Evolutionary conservation across 2,797 vertebrate species (phyloP).

Genomic region (Acanthornis magna): DNA sequence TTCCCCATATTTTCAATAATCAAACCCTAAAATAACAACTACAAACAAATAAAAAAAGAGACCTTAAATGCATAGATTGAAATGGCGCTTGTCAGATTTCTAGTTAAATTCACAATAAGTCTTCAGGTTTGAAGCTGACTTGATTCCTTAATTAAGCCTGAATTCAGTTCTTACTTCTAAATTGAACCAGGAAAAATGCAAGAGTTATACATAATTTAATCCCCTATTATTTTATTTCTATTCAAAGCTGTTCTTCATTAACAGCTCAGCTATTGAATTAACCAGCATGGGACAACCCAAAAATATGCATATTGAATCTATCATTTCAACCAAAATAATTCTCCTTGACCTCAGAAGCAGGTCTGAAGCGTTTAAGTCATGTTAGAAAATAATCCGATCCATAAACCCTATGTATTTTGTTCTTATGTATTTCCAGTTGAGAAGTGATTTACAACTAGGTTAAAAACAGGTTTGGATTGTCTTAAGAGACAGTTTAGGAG

Average conservation of each 20-base stretch:
- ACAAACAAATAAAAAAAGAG: neutral
- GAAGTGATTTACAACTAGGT: neutral
- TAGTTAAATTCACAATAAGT: neutral
- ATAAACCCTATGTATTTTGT: neutral
- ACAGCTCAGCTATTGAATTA: constrained; percentile 25
- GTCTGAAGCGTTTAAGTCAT: neutral
- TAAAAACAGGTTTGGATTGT: neutral
- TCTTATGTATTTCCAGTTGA: neutral
- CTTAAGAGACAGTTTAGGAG: neutral
- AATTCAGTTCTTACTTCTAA: constrained; percentile 15
- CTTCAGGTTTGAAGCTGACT: neutral
- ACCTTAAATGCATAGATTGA: neutral
- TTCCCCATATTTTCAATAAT: neutral
- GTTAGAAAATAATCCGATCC: neutral
- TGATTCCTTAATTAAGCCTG: constrained; percentile 15
- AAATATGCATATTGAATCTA: constrained; percentile 24
- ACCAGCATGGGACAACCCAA: constrained; percentile 1
- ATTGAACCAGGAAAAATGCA: neutral
- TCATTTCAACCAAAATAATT: constrained; percentile 19
- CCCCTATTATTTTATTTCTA: constrained; percentile 52
- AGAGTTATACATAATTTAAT: constrained; percentile 49
- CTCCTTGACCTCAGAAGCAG: neutral
- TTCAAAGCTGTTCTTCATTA: constrained; percentile 54
- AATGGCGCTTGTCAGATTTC: neutral
- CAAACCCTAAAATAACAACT: neutral